phyloP scores from a whole-genome alignment of 2,888 invertebrate genomes.

The Osedax frankpressi region DNA sequence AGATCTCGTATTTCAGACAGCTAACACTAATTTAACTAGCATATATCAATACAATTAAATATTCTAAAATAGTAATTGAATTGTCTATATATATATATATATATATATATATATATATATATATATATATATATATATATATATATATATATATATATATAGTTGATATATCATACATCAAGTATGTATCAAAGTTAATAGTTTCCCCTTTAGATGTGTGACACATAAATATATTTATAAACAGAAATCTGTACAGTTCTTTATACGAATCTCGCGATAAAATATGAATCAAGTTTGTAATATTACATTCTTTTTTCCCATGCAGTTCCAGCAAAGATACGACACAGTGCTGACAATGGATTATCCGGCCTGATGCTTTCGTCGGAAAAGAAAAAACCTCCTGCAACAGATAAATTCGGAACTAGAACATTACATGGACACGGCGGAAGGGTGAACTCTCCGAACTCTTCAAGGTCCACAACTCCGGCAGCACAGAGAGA shows the following conservation, averaged over 20 bases:
- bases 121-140: constrained; percentile 6
- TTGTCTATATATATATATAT: constrained; percentile 7
- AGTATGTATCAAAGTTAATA: no score
- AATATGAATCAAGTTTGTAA: no score
- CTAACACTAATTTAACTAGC: background rate
- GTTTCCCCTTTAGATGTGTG: no score
- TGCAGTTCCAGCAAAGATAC: background rate
- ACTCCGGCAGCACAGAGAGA: background rate
- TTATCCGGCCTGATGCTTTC: background rate
- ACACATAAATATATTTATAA: no score
- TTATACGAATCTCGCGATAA: no score
- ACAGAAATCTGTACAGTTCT: no score
- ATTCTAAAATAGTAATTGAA: background rate
- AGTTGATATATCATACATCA: no score
- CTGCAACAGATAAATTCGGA: background rate
- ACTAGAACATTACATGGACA: background rate
- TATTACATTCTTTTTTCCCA: no score
- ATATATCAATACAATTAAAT: background rate
- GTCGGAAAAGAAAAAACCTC: background rate
- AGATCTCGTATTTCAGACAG: no score
- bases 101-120: constrained; percentile 12
- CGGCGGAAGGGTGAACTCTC: background rate
- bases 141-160: constrained; percentile 1
- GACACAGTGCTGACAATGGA: background rate
- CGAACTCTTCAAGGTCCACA: background rate